phyloP scores from a whole-genome alignment of 2,797 vertebrate genomes.

The Lepilemur ruficaudatus region DNA sequence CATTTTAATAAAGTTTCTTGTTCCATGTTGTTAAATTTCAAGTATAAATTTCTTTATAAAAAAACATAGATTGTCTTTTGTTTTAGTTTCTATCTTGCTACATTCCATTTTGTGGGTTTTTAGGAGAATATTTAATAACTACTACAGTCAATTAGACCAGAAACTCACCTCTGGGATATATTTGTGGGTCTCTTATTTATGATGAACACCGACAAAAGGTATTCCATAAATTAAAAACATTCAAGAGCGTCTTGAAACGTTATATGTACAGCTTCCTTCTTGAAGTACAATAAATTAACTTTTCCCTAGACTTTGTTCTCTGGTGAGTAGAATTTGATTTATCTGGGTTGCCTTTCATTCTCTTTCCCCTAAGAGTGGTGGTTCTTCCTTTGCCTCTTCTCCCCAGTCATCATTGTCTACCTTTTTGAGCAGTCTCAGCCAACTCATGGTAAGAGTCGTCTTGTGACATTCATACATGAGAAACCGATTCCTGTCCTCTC shows the following conservation, averaged over 20 bases:
- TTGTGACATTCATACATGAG: background rate
- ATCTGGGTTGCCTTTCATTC: background rate
- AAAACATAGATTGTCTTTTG: background rate
- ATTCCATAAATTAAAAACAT: background rate
- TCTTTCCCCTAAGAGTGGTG: background rate
- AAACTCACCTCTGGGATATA: background rate
- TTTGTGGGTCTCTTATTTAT: background rate
- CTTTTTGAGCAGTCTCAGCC: background rate
- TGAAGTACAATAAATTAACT: background rate
- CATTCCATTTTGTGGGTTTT: background rate
- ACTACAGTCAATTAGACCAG: background rate
- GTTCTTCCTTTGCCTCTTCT: background rate
- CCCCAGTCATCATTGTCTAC: background rate
- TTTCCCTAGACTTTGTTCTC: background rate
- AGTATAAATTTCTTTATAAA: background rate
- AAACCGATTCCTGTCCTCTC: background rate
- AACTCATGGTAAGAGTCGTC: background rate
- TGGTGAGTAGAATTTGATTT: background rate
- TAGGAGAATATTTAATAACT: background rate
- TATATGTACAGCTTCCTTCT: background rate
- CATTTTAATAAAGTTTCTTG: background rate
- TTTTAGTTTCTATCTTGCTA: background rate
- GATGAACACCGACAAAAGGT: background rate
- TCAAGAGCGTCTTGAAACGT: background rate
- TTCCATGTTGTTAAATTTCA: background rate